Percentiles rank a stretch among this genome's conserved stretches.
Conservation (phyloP, 2,113 vertebrate genomes). For the Jacana jacana region DNA sequence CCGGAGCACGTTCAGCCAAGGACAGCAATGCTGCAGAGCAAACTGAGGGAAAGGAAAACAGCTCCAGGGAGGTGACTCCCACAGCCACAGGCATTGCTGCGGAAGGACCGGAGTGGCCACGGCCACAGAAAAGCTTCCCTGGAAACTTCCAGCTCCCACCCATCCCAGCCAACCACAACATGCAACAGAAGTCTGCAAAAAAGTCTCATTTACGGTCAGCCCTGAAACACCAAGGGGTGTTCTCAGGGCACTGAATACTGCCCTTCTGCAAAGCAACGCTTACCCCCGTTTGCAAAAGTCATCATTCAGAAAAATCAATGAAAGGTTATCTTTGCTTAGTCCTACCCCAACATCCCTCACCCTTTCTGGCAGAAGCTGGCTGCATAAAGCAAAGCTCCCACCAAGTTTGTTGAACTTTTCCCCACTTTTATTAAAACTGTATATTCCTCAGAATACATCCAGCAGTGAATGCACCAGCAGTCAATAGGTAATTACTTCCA, state of each 20-base stretch:
- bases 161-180: background rate
- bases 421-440: background rate
- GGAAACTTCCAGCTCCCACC: background rate
- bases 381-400: background rate
- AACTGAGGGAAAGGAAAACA: background rate
- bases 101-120: accelerated
- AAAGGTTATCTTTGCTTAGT: background rate
- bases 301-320: background rate
- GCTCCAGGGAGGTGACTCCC: background rate
- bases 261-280: background rate
- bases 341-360: background rate
- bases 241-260: background rate
- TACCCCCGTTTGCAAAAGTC: background rate
- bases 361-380: background rate
- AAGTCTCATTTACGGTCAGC: background rate
- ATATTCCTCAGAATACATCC: background rate
- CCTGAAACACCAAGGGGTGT: background rate
- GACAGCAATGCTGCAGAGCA: background rate
- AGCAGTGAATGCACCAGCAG: background rate
- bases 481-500: background rate
- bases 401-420: no score
- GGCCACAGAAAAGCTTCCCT: background rate
- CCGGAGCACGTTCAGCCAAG: background rate
- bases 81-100: background rate
- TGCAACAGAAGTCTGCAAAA: background rate